phyloP scores from a whole-genome alignment of 2,888 invertebrate species.

The Pyrrhosoma nymphula region DNA sequence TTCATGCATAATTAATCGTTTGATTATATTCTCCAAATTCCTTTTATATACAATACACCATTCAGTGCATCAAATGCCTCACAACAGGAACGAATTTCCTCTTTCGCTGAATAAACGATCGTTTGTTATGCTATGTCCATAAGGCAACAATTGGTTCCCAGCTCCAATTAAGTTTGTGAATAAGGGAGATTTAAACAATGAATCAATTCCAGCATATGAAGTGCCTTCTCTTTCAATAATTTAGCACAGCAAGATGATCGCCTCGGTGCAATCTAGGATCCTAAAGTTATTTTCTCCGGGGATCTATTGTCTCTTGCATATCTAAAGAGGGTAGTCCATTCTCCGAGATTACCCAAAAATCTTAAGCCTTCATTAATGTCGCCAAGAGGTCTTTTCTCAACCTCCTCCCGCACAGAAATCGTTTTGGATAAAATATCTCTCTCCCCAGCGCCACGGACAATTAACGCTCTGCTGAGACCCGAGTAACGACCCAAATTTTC shows the following conservation, averaged over 20 bases:
- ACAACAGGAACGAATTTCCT: too few species aligned
- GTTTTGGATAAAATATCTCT: constrained; percentile 30
- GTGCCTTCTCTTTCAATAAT: neutral
- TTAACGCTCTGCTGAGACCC: neutral
- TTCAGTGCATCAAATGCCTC: too few species aligned
- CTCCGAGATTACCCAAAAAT: neutral
- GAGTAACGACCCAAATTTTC: neutral
- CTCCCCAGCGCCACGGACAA: neutral
- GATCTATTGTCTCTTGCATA: neutral
- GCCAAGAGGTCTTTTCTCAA: neutral
- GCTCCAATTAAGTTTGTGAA: too few species aligned
- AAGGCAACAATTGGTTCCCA: too few species aligned
- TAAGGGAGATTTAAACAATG: too few species aligned
- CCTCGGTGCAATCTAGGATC: neutral
- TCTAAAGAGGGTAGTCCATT: neutral
- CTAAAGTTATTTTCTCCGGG: neutral
- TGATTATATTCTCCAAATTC: too few species aligned
- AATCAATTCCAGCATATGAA: neutral
- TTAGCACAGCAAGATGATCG: neutral
- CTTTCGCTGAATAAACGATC: too few species aligned
- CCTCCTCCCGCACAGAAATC: neutral
- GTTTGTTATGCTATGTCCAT: too few species aligned
- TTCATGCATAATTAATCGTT: too few species aligned
- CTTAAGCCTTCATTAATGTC: neutral
- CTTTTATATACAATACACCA: too few species aligned